Evolutionary conservation across 2,113 vertebrate genomes (phyloP).

Genomic region (Mastomys coucha): DNA sequence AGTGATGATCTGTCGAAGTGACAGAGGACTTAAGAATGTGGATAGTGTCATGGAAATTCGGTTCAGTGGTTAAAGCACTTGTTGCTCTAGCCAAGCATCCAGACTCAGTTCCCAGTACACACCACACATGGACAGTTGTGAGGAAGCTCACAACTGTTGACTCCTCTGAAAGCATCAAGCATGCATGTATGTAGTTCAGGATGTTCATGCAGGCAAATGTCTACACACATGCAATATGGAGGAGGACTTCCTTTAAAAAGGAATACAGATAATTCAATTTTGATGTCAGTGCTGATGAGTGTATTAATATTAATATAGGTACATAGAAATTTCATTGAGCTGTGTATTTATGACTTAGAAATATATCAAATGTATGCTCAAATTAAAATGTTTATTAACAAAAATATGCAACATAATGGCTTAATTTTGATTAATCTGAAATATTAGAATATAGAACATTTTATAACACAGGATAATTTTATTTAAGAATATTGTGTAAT

Average conservation of each 20-base stretch:
- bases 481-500: not conserved
- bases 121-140: too few relatives aligned
- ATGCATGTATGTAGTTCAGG: not conserved
- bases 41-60: not conserved
- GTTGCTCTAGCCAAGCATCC: not conserved
- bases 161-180: not conserved
- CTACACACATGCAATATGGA: not conserved
- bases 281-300: not conserved
- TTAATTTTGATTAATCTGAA: constrained; percentile 1
- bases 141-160: not conserved
- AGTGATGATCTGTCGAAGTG: not conserved
- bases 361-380: not conserved
- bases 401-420: not conserved
- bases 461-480: not conserved
- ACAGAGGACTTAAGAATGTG: not conserved
- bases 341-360: not conserved
- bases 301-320: not conserved
- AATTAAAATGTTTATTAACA: not conserved
- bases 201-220: not conserved
- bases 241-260: not conserved
- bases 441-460: not conserved
- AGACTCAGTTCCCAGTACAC: not conserved
- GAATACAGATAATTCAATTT: not conserved
- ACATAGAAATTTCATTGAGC: not conserved
- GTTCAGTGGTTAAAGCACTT: not conserved